phyloP scores from a whole-genome alignment of 2,797 vertebrate species.

The Chrosomus eos region DNA sequence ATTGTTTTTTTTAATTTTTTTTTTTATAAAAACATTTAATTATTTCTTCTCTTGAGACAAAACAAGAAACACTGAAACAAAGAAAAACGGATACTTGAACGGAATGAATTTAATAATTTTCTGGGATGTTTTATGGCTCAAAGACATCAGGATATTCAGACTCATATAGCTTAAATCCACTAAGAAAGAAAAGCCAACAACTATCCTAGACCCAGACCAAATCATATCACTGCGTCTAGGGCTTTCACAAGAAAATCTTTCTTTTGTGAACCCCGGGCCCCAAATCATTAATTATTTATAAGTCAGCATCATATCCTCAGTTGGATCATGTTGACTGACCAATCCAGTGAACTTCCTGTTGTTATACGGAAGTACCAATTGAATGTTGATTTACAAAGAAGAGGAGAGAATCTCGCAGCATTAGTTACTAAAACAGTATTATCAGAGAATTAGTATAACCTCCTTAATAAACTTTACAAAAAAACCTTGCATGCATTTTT shows the following conservation, averaged over 20 bases:
- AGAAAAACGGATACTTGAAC: background rate
- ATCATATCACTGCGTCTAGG: background rate
- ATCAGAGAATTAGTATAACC: background rate
- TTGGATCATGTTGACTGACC: constrained; percentile 26
- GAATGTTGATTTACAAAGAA: constrained; percentile 22
- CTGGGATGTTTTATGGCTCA: background rate
- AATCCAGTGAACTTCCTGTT: constrained; percentile 46
- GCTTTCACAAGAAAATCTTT: constrained; percentile 29
- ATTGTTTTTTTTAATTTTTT: background rate
- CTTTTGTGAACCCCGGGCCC: constrained; percentile 15
- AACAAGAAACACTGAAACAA: background rate
- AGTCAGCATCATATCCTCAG: constrained; percentile 51
- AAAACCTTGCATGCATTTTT: background rate
- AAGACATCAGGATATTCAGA: background rate
- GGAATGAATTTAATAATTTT: too few relatives aligned
- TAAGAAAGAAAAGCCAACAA: background rate
- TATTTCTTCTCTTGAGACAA: background rate
- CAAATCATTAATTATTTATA: constrained; percentile 45
- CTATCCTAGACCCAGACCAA: background rate
- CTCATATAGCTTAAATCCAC: background rate
- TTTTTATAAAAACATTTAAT: background rate
- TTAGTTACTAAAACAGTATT: background rate
- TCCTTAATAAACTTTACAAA: background rate
- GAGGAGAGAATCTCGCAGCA: background rate
- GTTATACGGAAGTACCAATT: constrained; percentile 14